Conservation (phyloP, 2,797 vertebrate genomes). For the Tiaroga cobitis region DNA sequence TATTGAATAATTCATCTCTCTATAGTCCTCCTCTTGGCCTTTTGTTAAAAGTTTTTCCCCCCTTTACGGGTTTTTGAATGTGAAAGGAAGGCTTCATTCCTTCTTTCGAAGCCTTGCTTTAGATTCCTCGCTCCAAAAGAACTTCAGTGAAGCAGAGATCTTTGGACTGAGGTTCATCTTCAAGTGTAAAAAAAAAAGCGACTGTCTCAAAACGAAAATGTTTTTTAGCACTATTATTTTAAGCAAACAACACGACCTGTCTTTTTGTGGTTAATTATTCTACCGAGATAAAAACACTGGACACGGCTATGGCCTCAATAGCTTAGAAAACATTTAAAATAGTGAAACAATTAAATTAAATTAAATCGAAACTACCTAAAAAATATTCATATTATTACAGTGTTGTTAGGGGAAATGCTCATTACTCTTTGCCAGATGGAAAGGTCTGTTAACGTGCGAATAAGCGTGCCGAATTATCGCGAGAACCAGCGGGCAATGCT, state of each 20-base stretch:
- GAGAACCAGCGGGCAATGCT: constrained; percentile 34
- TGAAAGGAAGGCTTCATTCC: constrained; percentile 72
- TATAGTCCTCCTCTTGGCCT: constrained; percentile 73
- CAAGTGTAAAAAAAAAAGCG: constrained; percentile 74
- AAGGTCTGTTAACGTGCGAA: constrained; percentile 36
- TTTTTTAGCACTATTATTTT: constrained; percentile 58
- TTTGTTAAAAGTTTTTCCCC: constrained; percentile 77
- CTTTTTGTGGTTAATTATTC: constrained; percentile 32
- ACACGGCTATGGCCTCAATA: not conserved
- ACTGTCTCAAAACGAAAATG: constrained; percentile 50
- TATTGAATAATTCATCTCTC: constrained; percentile 76
- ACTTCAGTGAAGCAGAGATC: constrained; percentile 74
- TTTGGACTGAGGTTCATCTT: constrained; percentile 86
- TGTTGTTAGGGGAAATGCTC: not conserved
- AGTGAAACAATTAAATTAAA: not conserved
- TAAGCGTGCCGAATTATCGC: constrained; percentile 47
- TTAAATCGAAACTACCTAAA: not conserved
- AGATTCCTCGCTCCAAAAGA: constrained; percentile 71
- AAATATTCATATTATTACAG: not conserved
- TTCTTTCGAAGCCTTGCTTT: constrained; percentile 62
- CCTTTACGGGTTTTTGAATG: constrained; percentile 74
- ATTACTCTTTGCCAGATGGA: constrained; percentile 3
- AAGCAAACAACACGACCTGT: constrained; percentile 54
- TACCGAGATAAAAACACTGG: not conserved
- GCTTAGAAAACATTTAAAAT: not conserved